These are phyloP conservation scores for Collichthys lucidus DNA, from an alignment of 2,113 vertebrate genomes.

Conservation along the genomic window DNA sequence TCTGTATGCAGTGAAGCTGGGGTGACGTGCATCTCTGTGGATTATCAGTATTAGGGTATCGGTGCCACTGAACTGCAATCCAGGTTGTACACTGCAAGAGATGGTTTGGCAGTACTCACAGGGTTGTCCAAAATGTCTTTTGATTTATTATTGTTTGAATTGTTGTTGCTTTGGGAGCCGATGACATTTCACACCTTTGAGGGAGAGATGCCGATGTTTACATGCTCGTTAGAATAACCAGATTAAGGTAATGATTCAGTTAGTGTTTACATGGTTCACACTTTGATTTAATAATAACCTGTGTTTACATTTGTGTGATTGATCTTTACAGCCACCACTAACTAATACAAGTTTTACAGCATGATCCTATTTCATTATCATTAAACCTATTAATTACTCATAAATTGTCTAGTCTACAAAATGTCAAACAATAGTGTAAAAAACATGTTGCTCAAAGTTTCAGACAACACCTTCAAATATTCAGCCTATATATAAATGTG, in stretches of 20 bases:
- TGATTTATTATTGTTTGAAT: conserved; percentile 41
- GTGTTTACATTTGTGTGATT: background rate
- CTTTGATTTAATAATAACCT: background rate
- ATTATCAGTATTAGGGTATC: conserved; percentile 66
- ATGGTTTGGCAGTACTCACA: conserved; percentile 73
- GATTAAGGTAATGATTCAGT: background rate
- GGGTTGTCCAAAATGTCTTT: conserved; percentile 52
- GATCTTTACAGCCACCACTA: too few species aligned
- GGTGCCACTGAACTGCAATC: conserved; percentile 58
- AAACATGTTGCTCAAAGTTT: background rate
- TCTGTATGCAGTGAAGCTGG: conserved; percentile 48
- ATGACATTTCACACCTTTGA: background rate
- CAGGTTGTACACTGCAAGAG: conserved; percentile 41
- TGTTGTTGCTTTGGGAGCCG: background rate
- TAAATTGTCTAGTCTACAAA: background rate
- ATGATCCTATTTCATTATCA: background rate
- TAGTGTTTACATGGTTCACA: background rate
- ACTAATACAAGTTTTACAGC: too few species aligned
- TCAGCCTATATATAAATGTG: too few species aligned
- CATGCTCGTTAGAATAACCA: background rate
- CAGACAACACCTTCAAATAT: background rate
- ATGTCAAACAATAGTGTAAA: background rate
- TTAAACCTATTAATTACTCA: background rate
- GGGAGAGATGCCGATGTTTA: background rate
- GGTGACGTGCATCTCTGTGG: conserved; percentile 50